Percentiles rank a stretch among this genome's conserved stretches.
phyloP scores from a whole-genome alignment of 1,140 invertebrate genomes.

The Drosophila mauritiana region DNA sequence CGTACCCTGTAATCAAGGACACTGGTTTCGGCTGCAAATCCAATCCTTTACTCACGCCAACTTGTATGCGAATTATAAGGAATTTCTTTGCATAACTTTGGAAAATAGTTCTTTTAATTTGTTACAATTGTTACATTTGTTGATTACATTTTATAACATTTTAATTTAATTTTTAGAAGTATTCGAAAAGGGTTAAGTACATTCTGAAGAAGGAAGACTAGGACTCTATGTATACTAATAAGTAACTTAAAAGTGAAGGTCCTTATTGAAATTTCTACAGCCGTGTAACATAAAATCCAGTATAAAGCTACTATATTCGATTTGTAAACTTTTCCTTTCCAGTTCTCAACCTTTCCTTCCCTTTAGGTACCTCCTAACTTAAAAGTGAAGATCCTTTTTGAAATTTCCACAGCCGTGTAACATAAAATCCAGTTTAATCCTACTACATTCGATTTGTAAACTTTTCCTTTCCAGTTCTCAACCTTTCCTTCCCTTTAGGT shows the following conservation, averaged over 20 bases:
- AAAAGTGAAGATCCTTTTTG: too few relatives aligned
- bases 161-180: too few relatives aligned
- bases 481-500: background rate
- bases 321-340: background rate
- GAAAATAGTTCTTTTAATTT: background rate
- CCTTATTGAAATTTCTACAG: too few relatives aligned
- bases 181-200: too few relatives aligned
- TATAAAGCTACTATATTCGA: background rate
- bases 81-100: too few relatives aligned
- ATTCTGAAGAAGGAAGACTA: too few relatives aligned
- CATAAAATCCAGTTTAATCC: too few relatives aligned
- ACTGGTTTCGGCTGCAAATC: background rate
- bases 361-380: background rate
- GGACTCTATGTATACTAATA: too few relatives aligned
- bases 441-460: background rate
- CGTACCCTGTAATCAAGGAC: slow-evolving; percentile 14
- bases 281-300: too few relatives aligned
- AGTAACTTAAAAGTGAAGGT: too few relatives aligned
- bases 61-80: background rate
- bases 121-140: background rate
- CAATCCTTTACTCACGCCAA: background rate
- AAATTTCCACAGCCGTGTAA: too few relatives aligned
- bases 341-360: background rate
- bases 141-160: background rate
- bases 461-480: background rate